Evolutionary conservation across 2,113 vertebrate genomes (phyloP).

Genomic region (Stictonetta naevosa): DNA sequence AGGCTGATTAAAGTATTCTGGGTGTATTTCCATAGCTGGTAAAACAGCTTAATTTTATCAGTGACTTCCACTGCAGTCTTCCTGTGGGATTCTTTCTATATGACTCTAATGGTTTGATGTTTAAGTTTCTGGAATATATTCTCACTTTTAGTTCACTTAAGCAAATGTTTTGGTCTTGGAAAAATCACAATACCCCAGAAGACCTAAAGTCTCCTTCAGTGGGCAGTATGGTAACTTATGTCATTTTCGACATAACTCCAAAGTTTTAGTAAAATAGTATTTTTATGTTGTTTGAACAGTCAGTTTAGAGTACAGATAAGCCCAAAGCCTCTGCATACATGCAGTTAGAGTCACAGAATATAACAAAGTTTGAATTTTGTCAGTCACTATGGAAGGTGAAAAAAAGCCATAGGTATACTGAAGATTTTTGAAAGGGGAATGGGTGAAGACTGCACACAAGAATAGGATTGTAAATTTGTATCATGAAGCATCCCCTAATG

Average conservation of each 20-base stretch:
- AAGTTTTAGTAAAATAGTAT: not conserved
- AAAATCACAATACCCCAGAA: not conserved
- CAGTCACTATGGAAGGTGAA: not conserved
- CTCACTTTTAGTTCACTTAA: not conserved
- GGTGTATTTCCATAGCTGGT: not conserved
- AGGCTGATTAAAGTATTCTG: not conserved
- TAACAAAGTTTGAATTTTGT: not conserved
- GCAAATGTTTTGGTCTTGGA: not conserved
- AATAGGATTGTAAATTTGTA: not conserved
- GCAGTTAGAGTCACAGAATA: not conserved
- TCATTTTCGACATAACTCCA: not conserved
- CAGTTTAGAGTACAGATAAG: not conserved
- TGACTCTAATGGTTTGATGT: not conserved
- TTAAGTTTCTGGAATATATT: not conserved
- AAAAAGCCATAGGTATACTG: not conserved
- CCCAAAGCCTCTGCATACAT: not conserved
- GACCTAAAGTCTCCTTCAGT: not conserved
- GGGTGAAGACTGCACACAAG: not conserved
- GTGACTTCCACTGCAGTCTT: not conserved
- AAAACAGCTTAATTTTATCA: not conserved
- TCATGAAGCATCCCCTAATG: not conserved
- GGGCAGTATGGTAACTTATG: not conserved
- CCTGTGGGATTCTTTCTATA: not conserved
- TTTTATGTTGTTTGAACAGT: not conserved
- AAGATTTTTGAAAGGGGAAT: not conserved